A percentile compares a stretch with the other conserved stretches of the same genome.
These are phyloP conservation scores for Platypus cylindrus DNA, from an alignment of 2,888 invertebrate species.

Conservation along the genomic window DNA sequence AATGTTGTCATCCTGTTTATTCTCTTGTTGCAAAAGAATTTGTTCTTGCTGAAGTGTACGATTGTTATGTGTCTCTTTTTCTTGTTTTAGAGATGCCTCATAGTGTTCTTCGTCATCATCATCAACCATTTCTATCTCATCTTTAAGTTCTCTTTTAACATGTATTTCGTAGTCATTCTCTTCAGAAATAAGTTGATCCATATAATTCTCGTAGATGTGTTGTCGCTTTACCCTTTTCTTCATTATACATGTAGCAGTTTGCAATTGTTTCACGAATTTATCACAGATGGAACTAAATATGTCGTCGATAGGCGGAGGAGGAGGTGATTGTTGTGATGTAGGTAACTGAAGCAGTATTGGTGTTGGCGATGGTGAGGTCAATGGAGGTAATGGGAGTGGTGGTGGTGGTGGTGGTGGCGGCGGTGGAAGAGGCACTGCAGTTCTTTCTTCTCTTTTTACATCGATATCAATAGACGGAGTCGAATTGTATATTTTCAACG, in stretches of 20 bases:
- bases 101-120: conserved; percentile 5
- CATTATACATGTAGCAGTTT: conserved; percentile 42
- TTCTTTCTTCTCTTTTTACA: conserved; percentile 7
- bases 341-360: no score
- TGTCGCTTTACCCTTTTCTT: conserved; percentile 36
- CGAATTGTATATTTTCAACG: conserved; percentile 37
- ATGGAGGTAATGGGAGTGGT: no score
- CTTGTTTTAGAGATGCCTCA: not conserved
- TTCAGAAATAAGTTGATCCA: no score
- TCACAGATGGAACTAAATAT: conserved; percentile 63
- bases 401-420: no score
- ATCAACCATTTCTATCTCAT: conserved; percentile 3
- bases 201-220: no score
- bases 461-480: conserved; percentile 4
- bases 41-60: not conserved
- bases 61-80: not conserved
- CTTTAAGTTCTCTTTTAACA: conserved; percentile 14
- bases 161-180: conserved; percentile 29
- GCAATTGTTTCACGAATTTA: conserved; percentile 64
- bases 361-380: no score
- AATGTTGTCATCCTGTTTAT: no score
- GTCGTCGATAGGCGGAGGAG: conserved; percentile 32
- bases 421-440: conserved; percentile 13
- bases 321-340: no score
- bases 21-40: no score